phyloP scores from a whole-genome alignment of 2,797 vertebrate species.

The Toxotes lorentzi region DNA sequence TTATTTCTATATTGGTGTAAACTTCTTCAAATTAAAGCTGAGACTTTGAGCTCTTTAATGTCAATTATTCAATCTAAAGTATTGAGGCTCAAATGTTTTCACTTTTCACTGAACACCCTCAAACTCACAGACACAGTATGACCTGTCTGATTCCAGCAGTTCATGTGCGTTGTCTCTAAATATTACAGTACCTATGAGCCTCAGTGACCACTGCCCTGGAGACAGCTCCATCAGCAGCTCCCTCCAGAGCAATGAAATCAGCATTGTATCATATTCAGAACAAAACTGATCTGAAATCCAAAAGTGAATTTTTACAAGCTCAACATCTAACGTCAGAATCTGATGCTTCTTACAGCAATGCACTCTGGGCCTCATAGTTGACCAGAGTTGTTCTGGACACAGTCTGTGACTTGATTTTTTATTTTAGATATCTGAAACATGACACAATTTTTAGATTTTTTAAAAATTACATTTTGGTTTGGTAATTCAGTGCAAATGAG shows the following conservation, averaged over 20 bases:
- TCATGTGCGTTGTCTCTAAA: too few relatives aligned
- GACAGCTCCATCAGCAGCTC: background rate
- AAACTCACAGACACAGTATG: too few relatives aligned
- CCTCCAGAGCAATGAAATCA: background rate
- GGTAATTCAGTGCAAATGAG: background rate
- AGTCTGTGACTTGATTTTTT: background rate
- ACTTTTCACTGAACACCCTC: too few relatives aligned
- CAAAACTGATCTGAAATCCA: background rate
- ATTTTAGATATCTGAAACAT: too few relatives aligned
- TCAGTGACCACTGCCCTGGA: background rate
- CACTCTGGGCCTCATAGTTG: slow-evolving; percentile 9
- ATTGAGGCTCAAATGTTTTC: too few relatives aligned
- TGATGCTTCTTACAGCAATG: background rate
- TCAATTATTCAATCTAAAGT: too few relatives aligned
- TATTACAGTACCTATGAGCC: slow-evolving; percentile 16
- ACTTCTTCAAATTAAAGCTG: too few relatives aligned
- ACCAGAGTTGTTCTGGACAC: background rate
- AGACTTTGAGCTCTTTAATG: too few relatives aligned
- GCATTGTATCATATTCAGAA: background rate
- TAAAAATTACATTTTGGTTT: background rate
- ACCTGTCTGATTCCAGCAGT: too few relatives aligned
- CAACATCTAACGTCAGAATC: background rate
- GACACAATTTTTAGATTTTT: too few relatives aligned
- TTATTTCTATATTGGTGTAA: too few relatives aligned
- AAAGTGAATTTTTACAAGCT: background rate